A percentile compares a stretch with the other conserved stretches of the same genome.
Conservation (phyloP, 2,797 vertebrate species). For the Mus spretus region DNA sequence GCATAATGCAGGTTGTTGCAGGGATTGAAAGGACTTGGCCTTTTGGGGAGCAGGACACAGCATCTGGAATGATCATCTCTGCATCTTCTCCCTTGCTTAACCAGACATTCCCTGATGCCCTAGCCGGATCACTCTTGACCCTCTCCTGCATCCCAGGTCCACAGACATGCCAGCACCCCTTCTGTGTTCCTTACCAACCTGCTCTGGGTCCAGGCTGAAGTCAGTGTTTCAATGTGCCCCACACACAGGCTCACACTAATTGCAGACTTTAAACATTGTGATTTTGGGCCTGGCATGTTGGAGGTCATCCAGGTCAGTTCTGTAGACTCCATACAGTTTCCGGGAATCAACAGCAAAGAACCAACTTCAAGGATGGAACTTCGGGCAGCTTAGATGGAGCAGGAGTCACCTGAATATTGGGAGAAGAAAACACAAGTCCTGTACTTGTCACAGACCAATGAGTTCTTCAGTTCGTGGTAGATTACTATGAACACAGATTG, state of each 20-base stretch:
- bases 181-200: not conserved
- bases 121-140: too few relatives aligned
- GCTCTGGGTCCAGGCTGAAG: not conserved
- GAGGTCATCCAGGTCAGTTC: not conserved
- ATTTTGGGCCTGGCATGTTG: not conserved
- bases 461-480: rapidly evolving
- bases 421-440: rapidly evolving
- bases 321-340: not conserved
- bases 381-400: not conserved
- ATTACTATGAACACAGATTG: not conserved
- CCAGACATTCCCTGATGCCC: not conserved
- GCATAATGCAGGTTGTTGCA: not conserved
- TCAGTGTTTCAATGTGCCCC: not conserved
- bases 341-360: not conserved
- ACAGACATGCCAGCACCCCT: not conserved
- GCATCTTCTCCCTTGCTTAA: not conserved
- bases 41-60: too few relatives aligned
- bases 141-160: not conserved
- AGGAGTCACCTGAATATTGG: not conserved
- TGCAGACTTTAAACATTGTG: rapidly evolving
- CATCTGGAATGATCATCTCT: not conserved
- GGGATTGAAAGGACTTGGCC: not conserved
- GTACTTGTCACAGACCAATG: rapidly evolving
- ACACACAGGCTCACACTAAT: constrained; percentile 32
- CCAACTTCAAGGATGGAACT: not conserved